Evolutionary conservation across 2,113 vertebrate genomes (phyloP), one percentile per base, ranked within the genome.

Genomic region (Tachysurus fulvidraco): DNA sequence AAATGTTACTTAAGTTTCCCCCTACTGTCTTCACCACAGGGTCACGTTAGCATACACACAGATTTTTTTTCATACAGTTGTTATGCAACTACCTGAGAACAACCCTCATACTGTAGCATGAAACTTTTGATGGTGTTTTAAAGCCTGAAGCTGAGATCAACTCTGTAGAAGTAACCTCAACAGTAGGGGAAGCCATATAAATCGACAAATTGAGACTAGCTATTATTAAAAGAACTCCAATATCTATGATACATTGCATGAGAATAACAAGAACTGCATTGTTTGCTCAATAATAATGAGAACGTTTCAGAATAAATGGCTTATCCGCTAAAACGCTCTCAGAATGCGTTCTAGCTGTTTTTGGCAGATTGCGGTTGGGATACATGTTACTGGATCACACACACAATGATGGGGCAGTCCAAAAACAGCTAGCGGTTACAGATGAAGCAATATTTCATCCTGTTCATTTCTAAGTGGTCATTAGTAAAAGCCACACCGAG

Each of bases 251-350:
- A 46, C 19, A 23, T 79, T 30, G 36, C 17, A 30, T 21, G 17
- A 69, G 46, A 54, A 83, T 69, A 67, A 17, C 7, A 62, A 44
- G 23, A 62, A 65, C 23, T 28, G 44, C 23, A 65, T 9, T n/a
- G 81, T 46, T 50, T 19, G 10, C 30, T 8, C 17, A 55, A 36
- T 65, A 69, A 21, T 28, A 54, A 84, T 57, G 65, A 83, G 83
- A 84, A 84, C 16, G 41, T 28, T 41, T 84, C 36, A 14, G 23
- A 74, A 69, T 84, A 59, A 30, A 59, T 25, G 69, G 83, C 25
- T 60, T n/a, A 44, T 84, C 52, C 52, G 16, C 21, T 57, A 59
- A 57, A 16, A 30, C 44, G 65, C 83, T 73, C 65, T 71, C 52
- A 36, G 30, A 83, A 50, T 55, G 82, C 28, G 57, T 30, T 83